Percentiles rank a stretch among this genome's conserved stretches.
Conservation (phyloP, 2,888 invertebrate species). For the Incurvaria masculella region DNA sequence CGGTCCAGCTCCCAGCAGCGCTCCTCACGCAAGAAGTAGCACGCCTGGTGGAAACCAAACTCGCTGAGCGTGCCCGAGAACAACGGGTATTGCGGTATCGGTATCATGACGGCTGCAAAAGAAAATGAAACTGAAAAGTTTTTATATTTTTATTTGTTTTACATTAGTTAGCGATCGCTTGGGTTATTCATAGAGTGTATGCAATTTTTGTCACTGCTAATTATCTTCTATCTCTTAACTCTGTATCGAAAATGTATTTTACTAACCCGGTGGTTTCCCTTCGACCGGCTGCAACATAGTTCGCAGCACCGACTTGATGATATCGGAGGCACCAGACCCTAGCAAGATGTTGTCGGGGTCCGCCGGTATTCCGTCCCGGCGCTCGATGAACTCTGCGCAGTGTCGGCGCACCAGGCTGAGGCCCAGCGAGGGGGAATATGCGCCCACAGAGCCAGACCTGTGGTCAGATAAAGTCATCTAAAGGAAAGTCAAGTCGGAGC, state of each 20-base stretch:
- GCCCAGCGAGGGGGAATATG: constrained; percentile 82
- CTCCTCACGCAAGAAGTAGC: constrained; percentile 81
- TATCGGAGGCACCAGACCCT: constrained; percentile 82
- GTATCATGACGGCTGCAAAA: constrained; percentile 79
- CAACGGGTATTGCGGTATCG: constrained; percentile 91
- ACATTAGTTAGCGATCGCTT: too few species aligned
- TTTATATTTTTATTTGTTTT: too few species aligned
- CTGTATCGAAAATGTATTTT: too few species aligned
- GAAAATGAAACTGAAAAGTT: too few species aligned
- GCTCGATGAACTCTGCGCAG: constrained; percentile 73
- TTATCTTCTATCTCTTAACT: too few species aligned
- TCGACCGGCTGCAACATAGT: constrained; percentile 47
- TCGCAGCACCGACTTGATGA: constrained; percentile 76
- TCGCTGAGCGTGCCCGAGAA: constrained; percentile 89
- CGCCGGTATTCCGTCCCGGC: constrained; percentile 66
- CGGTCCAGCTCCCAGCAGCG: constrained; percentile 76
- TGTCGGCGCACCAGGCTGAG: constrained; percentile 79
- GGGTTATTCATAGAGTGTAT: too few species aligned
- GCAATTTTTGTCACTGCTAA: too few species aligned
- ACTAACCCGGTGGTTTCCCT: constrained; percentile 25
- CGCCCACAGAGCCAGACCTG: constrained; percentile 74
- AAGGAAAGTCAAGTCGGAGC: too few species aligned
- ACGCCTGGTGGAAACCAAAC: constrained; percentile 75
- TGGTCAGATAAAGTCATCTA: too few species aligned
- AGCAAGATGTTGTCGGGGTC: constrained; percentile 74